These are phyloP conservation scores for Crematogaster levior DNA, from an alignment of 2,888 invertebrate species.

Conservation along the genomic window DNA sequence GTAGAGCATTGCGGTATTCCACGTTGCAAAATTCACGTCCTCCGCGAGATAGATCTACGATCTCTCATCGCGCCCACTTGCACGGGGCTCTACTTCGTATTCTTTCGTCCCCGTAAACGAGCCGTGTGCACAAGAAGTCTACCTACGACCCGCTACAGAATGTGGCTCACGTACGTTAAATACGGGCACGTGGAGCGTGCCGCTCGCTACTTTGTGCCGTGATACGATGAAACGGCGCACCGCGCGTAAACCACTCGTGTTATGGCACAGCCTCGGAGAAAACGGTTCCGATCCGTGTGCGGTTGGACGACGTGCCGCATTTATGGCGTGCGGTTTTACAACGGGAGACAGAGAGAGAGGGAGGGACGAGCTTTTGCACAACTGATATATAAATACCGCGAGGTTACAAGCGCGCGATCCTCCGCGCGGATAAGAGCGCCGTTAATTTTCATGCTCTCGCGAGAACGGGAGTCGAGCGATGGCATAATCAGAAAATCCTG, in stretches of 20 bases:
- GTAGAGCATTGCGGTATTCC: conserved; percentile 15
- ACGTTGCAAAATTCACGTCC: conserved; percentile 63
- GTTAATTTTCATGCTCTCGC: conserved; percentile 46
- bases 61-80: conserved; percentile 42
- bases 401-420: conserved; percentile 51
- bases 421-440: conserved; percentile 44
- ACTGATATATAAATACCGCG: conserved; percentile 57
- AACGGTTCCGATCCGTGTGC: conserved; percentile 53
- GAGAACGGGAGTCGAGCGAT: conserved; percentile 42
- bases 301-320: conserved; percentile 57
- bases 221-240: conserved; percentile 17
- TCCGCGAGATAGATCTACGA: conserved; percentile 38
- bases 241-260: conserved; percentile 49
- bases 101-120: conserved; percentile 21
- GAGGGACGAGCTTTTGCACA: conserved; percentile 24
- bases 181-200: conserved; percentile 47
- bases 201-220: conserved; percentile 59
- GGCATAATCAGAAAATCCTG: conserved; percentile 42
- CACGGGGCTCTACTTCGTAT: background rate
- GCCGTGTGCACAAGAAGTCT: background rate
- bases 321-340: conserved; percentile 54
- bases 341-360: background rate
- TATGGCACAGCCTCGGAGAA: conserved; percentile 32
- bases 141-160: conserved; percentile 51
- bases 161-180: conserved; percentile 66